Conservation (phyloP, 2,113 vertebrate species). For the Albula goreensis region DNA sequence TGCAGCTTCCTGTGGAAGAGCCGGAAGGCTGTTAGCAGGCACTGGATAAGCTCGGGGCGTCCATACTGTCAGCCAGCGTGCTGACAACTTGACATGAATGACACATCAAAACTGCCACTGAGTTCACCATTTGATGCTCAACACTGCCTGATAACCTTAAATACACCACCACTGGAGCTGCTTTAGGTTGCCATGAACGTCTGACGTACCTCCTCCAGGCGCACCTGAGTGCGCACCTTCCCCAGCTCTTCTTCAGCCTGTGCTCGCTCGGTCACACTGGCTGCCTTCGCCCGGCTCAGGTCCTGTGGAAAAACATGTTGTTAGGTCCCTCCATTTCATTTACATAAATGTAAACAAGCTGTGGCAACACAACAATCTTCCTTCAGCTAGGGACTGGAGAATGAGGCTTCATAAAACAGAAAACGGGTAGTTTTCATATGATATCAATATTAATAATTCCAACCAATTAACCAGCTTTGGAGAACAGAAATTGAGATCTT, state of each 20-base stretch:
- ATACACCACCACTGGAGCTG: too few relatives aligned
- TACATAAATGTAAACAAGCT: neutral
- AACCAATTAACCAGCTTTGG: too few relatives aligned
- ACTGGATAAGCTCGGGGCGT: neutral
- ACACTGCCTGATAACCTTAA: too few relatives aligned
- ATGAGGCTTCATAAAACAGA: too few relatives aligned
- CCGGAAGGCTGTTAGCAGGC: neutral
- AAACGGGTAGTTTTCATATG: too few relatives aligned
- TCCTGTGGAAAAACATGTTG: conserved; percentile 69
- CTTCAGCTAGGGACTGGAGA: too few relatives aligned
- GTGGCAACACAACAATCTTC: neutral
- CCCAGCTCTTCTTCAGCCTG: conserved; percentile 83
- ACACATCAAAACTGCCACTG: neutral
- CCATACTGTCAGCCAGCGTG: neutral
- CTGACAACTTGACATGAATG: neutral
- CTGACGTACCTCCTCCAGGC: conserved; percentile 82
- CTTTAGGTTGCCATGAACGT: neutral
- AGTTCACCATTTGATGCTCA: neutral
- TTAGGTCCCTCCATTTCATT: neutral
- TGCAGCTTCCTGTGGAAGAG: conserved; percentile 2
- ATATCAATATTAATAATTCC: too few relatives aligned
- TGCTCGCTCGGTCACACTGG: conserved; percentile 68
- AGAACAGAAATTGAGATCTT: too few relatives aligned
- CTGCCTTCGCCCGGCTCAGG: conserved; percentile 77
- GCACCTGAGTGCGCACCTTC: conserved; percentile 72